These are phyloP conservation scores for Bombycilla garrulus DNA, from an alignment of 2,113 vertebrate species.

Conservation along the genomic window DNA sequence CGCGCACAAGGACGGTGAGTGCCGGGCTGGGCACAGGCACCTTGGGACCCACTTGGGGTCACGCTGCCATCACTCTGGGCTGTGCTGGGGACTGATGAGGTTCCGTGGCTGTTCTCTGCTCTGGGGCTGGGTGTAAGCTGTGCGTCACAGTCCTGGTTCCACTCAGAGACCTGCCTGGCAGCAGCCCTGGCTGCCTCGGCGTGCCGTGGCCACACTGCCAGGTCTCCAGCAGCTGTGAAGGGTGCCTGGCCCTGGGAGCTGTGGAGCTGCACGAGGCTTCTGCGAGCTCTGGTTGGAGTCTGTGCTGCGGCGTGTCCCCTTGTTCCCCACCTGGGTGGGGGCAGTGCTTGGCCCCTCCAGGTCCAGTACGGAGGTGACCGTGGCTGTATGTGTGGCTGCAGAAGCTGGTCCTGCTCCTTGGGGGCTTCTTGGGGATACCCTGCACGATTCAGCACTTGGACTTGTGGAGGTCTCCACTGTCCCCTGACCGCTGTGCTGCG, in stretches of 20 bases:
- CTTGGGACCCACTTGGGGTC: neutral
- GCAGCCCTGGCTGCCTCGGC: neutral
- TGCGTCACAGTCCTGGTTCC: neutral
- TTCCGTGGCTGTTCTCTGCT: neutral
- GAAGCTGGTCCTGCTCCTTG: neutral
- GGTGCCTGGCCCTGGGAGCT: neutral
- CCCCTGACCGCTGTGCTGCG: neutral
- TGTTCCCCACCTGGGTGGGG: neutral
- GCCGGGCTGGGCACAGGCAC: rapidly evolving
- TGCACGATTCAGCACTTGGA: neutral
- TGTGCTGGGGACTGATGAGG: neutral
- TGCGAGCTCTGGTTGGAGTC: neutral
- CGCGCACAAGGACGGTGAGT: slow-evolving; percentile 78
- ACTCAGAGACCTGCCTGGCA: slow-evolving; percentile 54
- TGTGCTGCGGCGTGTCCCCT: neutral
- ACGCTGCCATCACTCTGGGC: rapidly evolving
- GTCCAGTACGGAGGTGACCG: rapidly evolving
- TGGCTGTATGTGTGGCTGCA: neutral
- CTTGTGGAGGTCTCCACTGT: neutral
- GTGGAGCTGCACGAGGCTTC: neutral
- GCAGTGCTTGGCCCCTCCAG: neutral
- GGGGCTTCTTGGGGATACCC: neutral
- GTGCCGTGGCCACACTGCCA: rapidly evolving
- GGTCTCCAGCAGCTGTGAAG: neutral
- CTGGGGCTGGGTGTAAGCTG: neutral